phyloP scores from a whole-genome alignment of 1,140 invertebrate species.

The Palaemon carinicauda region DNA sequence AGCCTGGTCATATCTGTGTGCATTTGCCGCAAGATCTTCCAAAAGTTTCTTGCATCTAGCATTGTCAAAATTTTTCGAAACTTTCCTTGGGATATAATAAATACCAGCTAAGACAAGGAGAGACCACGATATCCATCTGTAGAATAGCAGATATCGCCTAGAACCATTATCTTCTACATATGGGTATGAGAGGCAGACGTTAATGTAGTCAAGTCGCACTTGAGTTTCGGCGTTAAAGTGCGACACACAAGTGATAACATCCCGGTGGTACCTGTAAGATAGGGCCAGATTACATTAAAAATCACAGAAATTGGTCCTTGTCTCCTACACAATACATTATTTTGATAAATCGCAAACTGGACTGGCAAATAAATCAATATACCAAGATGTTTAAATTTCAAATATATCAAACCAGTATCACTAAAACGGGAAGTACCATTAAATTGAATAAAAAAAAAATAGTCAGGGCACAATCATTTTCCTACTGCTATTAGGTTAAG shows the following conservation, averaged over 20 bases:
- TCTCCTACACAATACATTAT: too few relatives aligned
- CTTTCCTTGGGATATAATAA: constrained; percentile 45
- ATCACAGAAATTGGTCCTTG: too few relatives aligned
- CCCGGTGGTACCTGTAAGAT: constrained; percentile 40
- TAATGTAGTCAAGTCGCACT: constrained; percentile 50
- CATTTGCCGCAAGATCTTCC: constrained; percentile 44
- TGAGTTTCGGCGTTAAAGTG: constrained; percentile 52
- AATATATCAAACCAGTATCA: neutral
- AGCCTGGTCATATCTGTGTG: constrained; percentile 32
- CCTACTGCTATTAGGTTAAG: too few relatives aligned
- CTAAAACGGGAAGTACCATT: neutral
- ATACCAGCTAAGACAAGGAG: constrained; percentile 24
- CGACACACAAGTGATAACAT: constrained; percentile 49
- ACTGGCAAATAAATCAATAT: too few relatives aligned
- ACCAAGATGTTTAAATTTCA: neutral
- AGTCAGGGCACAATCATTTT: too few relatives aligned
- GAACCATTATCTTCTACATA: constrained; percentile 16
- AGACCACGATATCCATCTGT: constrained; percentile 45
- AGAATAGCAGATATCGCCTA: constrained; percentile 39
- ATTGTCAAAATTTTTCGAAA: constrained; percentile 46
- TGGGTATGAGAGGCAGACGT: constrained; percentile 49
- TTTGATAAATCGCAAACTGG: too few relatives aligned
- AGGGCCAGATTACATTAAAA: too few relatives aligned
- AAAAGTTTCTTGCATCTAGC: constrained; percentile 46
- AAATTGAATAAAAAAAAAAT: neutral